Conservation (phyloP, 1,140 invertebrate genomes). For the Caerostris extrusa region DNA sequence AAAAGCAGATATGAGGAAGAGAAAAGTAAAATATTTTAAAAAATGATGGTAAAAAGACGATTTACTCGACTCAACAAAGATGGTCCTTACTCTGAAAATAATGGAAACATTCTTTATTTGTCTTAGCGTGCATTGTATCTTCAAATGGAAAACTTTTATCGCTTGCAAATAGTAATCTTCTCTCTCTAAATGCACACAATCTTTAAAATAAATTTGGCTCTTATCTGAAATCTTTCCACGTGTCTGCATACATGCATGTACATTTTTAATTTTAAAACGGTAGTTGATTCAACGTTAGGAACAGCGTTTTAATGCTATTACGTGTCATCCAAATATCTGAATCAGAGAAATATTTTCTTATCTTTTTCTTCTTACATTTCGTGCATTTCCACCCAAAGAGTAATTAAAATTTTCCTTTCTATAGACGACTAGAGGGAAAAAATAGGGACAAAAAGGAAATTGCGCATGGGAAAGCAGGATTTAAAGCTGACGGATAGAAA, state of each 20-base stretch:
- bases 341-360: neutral
- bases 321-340: conserved; percentile 9
- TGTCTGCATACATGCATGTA: too few species aligned
- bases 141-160: neutral
- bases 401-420: conserved; percentile 16
- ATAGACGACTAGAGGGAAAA: neutral
- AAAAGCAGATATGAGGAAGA: neutral
- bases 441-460: neutral
- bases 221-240: too few species aligned
- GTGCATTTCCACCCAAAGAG: neutral
- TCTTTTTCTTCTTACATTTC: neutral
- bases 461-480: neutral
- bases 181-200: neutral
- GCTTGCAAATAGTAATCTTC: conserved; percentile 7
- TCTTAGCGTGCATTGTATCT: neutral
- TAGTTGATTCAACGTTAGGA: neutral
- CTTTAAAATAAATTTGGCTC: neutral
- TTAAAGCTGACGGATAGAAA: conserved; percentile 47
- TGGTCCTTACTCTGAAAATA: neutral
- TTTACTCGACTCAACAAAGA: neutral
- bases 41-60: neutral
- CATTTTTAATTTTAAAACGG: neutral
- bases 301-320: conserved; percentile 7
- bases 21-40: neutral
- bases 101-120: neutral